Base-by-base conservation (phyloP, 2,797 vertebrate genomes). In the Enteromius unitaeniatus region DNA sequence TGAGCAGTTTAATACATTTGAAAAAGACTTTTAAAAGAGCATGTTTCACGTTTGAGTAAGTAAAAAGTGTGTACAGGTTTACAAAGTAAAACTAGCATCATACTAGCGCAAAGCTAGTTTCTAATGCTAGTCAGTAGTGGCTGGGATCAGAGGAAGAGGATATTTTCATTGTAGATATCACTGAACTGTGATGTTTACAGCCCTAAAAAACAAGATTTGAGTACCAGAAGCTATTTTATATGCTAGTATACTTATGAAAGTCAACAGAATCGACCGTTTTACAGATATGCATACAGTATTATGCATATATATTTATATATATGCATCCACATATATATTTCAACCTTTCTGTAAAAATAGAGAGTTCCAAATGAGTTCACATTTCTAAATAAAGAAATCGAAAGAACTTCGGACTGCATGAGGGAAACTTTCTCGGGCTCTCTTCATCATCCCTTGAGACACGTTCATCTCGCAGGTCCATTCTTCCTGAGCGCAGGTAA, bases 401-500 rank as follows among this genome's bases (percentile, higher is more conserved):
- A 78, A 73, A 73, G 62, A 47, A 75, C 26, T 65, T 68, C 65
- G 40, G 6, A 47, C 28, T 47, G 40, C 28, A 81, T 37, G 19
- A 31, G 26, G 5, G 28, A 74, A 83, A 49, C 26, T 69, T 77
- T 73, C 42, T 82, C 13, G 1, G 10, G 5, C 34, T 53, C 45
- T 62, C 23, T 60, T 74, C 65, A 15, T 34, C 37, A 13, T 87
- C 82, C 67, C 86, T 23, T 49, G 85, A 58, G 83, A 78, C 23
- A 26, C 49, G 40, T 69, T 55, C 55, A 81, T 78, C 65, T 69
- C 31, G 21, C 62, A 40, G 31, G 72, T 81, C 75, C 58, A 64
- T 55, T 84, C 51, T 62, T 83, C 67, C 26, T 76, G 23, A 37
- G 23, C 62, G 11, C 87, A 85, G 88, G 87, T 87, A 86, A 86